phyloP scores from a whole-genome alignment of 2,113 vertebrate species.

The Tautogolabrus adspersus region DNA sequence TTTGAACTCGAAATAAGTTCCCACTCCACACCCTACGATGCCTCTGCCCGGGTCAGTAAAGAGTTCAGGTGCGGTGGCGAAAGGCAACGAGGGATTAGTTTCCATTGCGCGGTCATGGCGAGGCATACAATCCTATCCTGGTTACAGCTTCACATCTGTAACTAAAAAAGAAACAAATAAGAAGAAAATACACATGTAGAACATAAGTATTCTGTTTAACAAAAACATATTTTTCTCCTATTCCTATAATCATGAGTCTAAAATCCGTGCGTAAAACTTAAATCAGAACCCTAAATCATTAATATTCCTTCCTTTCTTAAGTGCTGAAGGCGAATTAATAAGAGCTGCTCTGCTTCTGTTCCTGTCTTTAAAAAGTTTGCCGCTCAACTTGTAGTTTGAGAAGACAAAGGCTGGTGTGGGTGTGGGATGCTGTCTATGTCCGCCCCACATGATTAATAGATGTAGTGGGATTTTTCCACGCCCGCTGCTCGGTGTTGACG shows the following conservation, averaged over 20 bases:
- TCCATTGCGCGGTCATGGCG: slow-evolving; percentile 38
- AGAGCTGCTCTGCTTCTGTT: slow-evolving; percentile 48
- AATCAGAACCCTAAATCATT: not conserved
- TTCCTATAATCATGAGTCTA: not conserved
- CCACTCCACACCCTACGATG: slow-evolving; percentile 32
- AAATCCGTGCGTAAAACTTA: slow-evolving; percentile 33
- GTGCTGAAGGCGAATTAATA: slow-evolving; percentile 49
- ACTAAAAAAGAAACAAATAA: slow-evolving; percentile 7
- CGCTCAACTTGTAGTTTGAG: slow-evolving; percentile 77
- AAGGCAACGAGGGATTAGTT: slow-evolving; percentile 52
- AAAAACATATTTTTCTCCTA: not conserved
- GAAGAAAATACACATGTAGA: not conserved
- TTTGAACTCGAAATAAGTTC: slow-evolving; percentile 46
- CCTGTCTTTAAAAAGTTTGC: slow-evolving; percentile 73
- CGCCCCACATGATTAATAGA: slow-evolving; percentile 89
- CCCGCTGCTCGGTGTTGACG: slow-evolving; percentile 79
- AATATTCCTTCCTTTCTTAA: slow-evolving; percentile 11
- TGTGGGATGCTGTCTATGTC: slow-evolving; percentile 80
- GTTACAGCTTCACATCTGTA: slow-evolving; percentile 45
- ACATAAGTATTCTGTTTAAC: not conserved
- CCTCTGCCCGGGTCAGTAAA: slow-evolving; percentile 67
- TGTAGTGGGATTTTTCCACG: slow-evolving; percentile 79
- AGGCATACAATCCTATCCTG: slow-evolving; percentile 38
- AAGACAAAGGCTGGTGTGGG: slow-evolving; percentile 77
- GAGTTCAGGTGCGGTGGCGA: slow-evolving; percentile 74